A percentile compares a stretch with the other conserved stretches of the same genome.
phyloP scores from a whole-genome alignment of 1,140 invertebrate genomes.

The Euborellia annulipes region DNA sequence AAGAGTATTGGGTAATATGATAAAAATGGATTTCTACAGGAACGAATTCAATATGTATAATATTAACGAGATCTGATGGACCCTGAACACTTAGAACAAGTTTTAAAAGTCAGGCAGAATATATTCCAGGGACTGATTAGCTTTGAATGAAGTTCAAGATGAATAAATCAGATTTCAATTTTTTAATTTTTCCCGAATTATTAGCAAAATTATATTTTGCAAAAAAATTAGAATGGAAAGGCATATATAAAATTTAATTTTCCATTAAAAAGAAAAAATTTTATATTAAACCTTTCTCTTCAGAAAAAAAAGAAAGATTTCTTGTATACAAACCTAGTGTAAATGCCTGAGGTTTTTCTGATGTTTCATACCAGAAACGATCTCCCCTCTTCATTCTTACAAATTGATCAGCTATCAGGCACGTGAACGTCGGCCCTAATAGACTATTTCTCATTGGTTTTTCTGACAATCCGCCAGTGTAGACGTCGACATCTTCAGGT shows the following conservation, averaged over 20 bases:
- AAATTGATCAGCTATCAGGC: constrained; percentile 78
- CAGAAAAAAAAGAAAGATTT: too few species aligned
- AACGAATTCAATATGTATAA: too few species aligned
- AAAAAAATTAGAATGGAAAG: neutral
- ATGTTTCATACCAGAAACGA: constrained; percentile 73
- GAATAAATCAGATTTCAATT: too few species aligned
- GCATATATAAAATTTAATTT: neutral
- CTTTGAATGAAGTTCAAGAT: too few species aligned
- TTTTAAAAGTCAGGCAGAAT: too few species aligned
- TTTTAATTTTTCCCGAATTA: too few species aligned
- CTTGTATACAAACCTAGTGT: constrained; percentile 39
- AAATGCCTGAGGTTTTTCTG: constrained; percentile 47
- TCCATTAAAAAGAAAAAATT: neutral
- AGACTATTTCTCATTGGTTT: constrained; percentile 44
- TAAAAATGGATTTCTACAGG: too few species aligned
- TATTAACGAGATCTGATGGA: too few species aligned
- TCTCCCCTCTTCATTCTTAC: constrained; percentile 60
- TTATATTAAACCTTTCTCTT: constrained; percentile 4
- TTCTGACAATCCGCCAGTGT: constrained; percentile 71
- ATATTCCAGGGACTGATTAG: too few species aligned
- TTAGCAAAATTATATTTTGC: too few species aligned
- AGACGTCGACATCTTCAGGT: constrained; percentile 75
- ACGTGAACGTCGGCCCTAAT: constrained; percentile 70
- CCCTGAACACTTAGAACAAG: too few species aligned
- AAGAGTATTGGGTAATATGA: too few species aligned